phyloP scores from a whole-genome alignment of 2,888 invertebrate species.

The Dorcus hopei region DNA sequence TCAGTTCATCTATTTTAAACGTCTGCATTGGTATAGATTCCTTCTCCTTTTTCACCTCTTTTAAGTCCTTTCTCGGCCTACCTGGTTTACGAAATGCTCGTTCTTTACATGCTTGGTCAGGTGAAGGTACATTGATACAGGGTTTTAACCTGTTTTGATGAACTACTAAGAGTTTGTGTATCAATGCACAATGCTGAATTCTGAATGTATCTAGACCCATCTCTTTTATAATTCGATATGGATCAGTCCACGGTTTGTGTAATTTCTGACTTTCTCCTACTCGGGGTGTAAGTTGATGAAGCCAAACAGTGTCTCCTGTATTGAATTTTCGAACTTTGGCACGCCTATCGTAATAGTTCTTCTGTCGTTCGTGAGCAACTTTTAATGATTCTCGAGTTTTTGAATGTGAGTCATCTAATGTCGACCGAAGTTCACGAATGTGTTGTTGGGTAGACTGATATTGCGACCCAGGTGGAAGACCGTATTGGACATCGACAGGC shows the following conservation, averaged over 20 bases:
- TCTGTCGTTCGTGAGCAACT: too few species aligned
- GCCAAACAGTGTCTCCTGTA: too few species aligned
- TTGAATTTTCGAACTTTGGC: too few species aligned
- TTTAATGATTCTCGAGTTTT: neutral
- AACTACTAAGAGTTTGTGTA: neutral
- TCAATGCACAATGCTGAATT: neutral
- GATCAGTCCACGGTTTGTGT: neutral
- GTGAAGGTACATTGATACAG: neutral
- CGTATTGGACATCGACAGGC: too few species aligned
- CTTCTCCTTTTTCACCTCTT: too few species aligned
- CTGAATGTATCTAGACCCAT: neutral
- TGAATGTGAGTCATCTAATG: neutral
- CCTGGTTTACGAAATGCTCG: neutral
- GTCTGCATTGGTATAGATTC: too few species aligned
- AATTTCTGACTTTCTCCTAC: neutral
- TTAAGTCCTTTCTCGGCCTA: neutral
- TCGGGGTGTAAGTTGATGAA: too few species aligned
- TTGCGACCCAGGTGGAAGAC: too few species aligned
- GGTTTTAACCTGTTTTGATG: neutral
- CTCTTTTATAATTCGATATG: neutral
- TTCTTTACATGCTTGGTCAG: neutral
- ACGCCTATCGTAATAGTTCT: too few species aligned
- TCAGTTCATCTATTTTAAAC: too few species aligned
- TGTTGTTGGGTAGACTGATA: neutral
- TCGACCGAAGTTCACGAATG: too few species aligned